Conservation (phyloP, 2,888 invertebrate genomes). For the Smittia sp. region DNA sequence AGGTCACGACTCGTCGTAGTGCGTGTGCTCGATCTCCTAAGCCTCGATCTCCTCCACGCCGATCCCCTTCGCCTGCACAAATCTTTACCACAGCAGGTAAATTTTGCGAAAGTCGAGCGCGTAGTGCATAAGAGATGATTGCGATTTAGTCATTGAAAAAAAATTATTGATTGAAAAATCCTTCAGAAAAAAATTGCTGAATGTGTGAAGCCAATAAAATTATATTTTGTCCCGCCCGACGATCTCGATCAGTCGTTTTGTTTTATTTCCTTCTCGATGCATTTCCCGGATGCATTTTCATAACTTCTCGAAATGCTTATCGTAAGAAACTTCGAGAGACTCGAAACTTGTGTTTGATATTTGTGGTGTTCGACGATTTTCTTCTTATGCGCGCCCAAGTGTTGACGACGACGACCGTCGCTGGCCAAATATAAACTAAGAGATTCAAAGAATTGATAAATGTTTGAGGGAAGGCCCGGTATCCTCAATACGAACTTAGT, state of each 20-base stretch:
- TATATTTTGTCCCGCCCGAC: neutral
- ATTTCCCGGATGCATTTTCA: neutral
- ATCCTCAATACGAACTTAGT: too few relatives aligned
- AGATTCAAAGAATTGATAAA: neutral
- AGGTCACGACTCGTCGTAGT: constrained; percentile 10
- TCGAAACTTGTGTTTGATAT: too few relatives aligned
- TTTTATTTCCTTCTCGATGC: neutral
- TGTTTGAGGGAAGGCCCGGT: neutral
- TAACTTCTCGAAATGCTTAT: neutral
- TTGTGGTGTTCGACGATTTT: neutral
- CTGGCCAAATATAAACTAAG: neutral
- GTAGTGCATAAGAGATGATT: neutral
- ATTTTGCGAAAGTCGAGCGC: neutral
- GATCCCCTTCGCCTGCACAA: neutral
- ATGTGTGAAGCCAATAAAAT: neutral
- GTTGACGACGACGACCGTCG: neutral
- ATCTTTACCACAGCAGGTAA: constrained; percentile 13
- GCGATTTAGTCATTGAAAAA: neutral
- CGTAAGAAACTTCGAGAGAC: neutral
- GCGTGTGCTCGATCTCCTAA: neutral
- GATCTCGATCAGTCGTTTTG: neutral
- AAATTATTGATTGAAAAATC: constrained; percentile 29
- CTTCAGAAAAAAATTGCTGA: neutral
- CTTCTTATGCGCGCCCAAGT: neutral
- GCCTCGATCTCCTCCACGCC: neutral